These are phyloP conservation scores for Anabas testudineus DNA, from an alignment of 2,797 vertebrate genomes.

Conservation along the genomic window DNA sequence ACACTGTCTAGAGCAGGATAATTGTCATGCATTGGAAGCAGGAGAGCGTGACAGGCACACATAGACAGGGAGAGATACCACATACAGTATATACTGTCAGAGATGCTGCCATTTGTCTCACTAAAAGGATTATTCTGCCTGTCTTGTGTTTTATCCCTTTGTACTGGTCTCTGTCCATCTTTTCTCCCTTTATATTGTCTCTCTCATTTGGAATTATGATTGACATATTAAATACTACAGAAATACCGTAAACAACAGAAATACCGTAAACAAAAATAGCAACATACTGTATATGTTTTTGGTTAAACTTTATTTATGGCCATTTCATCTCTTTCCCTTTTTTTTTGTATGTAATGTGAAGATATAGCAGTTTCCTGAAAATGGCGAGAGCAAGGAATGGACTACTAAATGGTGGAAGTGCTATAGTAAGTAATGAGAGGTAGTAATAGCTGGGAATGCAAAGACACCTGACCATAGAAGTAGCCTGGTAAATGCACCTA, in stretches of 20 bases:
- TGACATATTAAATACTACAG: not conserved
- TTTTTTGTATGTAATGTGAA: not conserved
- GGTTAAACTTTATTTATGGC: not conserved
- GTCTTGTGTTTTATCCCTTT: slow-evolving; percentile 26
- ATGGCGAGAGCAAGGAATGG: not conserved
- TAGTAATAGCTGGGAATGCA: slow-evolving; percentile 18
- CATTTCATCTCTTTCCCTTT: not conserved
- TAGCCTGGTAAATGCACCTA: slow-evolving; percentile 41
- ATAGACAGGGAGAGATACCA: slow-evolving; percentile 49
- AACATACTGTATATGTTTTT: not conserved
- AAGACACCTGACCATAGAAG: slow-evolving; percentile 34
- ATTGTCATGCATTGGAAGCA: slow-evolving; percentile 78
- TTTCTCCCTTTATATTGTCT: slow-evolving; percentile 16
- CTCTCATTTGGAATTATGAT: not conserved
- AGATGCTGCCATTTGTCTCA: slow-evolving; percentile 63
- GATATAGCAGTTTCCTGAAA: not conserved
- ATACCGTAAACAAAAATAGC: no score
- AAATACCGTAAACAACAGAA: no score
- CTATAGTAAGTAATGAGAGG: not conserved
- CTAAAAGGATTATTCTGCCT: slow-evolving; percentile 54
- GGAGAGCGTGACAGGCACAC: slow-evolving; percentile 67
- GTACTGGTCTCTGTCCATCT: slow-evolving; percentile 1
- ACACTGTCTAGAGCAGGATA: slow-evolving; percentile 49
- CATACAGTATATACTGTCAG: slow-evolving; percentile 43
- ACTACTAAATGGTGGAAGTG: slow-evolving; percentile 6